These are phyloP conservation scores for Mustela lutreola DNA, from an alignment of 2,113 vertebrate genomes.

Conservation along the genomic window DNA sequence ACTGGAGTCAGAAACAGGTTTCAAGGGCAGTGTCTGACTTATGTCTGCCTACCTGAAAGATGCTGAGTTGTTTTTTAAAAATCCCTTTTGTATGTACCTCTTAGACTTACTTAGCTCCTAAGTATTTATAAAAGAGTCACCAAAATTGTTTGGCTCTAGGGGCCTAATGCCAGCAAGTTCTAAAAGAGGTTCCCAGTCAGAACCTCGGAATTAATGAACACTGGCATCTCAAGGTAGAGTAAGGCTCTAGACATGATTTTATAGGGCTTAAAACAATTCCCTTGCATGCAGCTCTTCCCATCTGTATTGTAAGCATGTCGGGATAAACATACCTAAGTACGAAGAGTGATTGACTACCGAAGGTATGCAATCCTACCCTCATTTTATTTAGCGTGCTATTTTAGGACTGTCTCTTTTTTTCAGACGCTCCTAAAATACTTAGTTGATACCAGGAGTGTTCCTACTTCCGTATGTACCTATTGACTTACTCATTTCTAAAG, in stretches of 20 bases:
- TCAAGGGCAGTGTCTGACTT: neutral
- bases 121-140: neutral
- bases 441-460: neutral
- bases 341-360: neutral
- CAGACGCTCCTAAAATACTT: neutral
- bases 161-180: neutral
- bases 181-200: neutral
- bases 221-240: neutral
- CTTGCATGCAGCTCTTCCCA: neutral
- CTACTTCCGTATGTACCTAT: neutral
- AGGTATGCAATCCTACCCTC: neutral
- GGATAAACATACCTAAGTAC: neutral
- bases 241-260: neutral
- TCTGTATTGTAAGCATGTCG: neutral
- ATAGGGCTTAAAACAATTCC: neutral
- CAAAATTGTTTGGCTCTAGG: neutral
- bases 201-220: neutral
- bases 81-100: neutral
- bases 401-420: constrained; percentile 27
- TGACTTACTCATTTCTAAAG: neutral
- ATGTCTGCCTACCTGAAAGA: neutral
- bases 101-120: neutral
- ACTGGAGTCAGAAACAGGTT: neutral
- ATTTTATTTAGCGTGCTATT: constrained; percentile 30
- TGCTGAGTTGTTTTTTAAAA: neutral